Conservation (phyloP, 2,797 vertebrate genomes). For the Coilia nasus region DNA sequence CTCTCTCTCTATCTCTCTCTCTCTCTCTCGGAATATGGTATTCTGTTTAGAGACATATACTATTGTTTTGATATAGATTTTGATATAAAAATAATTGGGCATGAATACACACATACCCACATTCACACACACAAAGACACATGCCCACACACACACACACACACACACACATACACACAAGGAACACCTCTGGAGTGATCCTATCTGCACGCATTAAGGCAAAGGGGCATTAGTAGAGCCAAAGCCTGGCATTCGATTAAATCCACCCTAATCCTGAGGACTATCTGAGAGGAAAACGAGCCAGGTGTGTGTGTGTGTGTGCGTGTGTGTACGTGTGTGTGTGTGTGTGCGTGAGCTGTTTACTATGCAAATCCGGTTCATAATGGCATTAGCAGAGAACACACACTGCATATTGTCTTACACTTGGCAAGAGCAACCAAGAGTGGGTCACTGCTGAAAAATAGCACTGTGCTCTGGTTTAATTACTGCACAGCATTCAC, state of each 20-base stretch:
- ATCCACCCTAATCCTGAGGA: slow-evolving; percentile 24
- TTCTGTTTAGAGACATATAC: neutral
- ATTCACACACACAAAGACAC: neutral
- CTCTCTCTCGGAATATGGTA: too few species aligned
- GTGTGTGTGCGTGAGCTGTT: slow-evolving; percentile 9
- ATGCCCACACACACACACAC: neutral
- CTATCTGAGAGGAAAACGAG: slow-evolving; percentile 35
- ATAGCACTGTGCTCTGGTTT: slow-evolving; percentile 9
- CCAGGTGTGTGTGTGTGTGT: slow-evolving; percentile 16
- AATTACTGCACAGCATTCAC: neutral
- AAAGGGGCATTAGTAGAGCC: slow-evolving; percentile 18
- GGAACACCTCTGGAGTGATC: neutral
- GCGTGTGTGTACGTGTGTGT: neutral
- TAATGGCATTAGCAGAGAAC: slow-evolving; percentile 32
- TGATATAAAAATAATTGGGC: neutral
- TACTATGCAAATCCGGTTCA: slow-evolving; percentile 33
- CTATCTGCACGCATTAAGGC: neutral
- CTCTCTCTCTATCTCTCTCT: too few species aligned
- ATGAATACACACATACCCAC: neutral
- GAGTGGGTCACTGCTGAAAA: slow-evolving; percentile 26
- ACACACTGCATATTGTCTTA: neutral
- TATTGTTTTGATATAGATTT: neutral
- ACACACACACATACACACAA: neutral
- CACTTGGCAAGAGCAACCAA: neutral
- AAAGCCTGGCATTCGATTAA: slow-evolving; percentile 32